Evolutionary conservation across 2,797 vertebrate species (phyloP).

Genomic region (Sebastes matsubarae): DNA sequence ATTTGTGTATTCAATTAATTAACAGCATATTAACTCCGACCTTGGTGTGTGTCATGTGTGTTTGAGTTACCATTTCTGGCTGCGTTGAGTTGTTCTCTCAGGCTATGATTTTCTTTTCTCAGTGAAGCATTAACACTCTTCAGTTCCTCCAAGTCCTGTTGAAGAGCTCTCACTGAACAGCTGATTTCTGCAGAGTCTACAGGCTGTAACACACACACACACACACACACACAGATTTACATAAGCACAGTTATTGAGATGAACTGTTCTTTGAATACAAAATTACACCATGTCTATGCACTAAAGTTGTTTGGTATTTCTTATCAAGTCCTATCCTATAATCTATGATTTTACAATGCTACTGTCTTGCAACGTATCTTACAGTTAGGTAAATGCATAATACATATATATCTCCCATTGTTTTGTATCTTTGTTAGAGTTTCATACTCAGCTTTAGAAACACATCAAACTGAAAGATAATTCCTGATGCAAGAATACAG

Average conservation of each 20-base stretch:
- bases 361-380: background rate
- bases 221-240: background rate
- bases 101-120: slow-evolving; percentile 83
- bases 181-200: slow-evolving; percentile 54
- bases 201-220: slow-evolving; percentile 24
- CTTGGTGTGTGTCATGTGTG: background rate
- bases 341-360: background rate
- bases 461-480: background rate
- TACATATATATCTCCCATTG: too few relatives aligned
- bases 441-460: background rate
- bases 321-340: background rate
- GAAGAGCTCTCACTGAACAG: slow-evolving; percentile 70
- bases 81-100: slow-evolving; percentile 82
- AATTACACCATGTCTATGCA: background rate
- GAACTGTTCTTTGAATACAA: background rate
- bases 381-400: background rate
- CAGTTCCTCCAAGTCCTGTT: slow-evolving; percentile 85
- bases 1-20: background rate
- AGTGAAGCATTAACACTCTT: slow-evolving; percentile 82
- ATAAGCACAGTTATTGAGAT: background rate
- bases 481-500: background rate
- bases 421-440: background rate
- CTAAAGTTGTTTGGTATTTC: background rate
- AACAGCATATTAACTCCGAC: background rate
- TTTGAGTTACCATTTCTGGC: slow-evolving; percentile 69